Evolutionary conservation across 1,140 invertebrate species (phyloP), one percentile per base, ranked within the genome.

Genomic region (Harlomillsia oculata): DNA sequence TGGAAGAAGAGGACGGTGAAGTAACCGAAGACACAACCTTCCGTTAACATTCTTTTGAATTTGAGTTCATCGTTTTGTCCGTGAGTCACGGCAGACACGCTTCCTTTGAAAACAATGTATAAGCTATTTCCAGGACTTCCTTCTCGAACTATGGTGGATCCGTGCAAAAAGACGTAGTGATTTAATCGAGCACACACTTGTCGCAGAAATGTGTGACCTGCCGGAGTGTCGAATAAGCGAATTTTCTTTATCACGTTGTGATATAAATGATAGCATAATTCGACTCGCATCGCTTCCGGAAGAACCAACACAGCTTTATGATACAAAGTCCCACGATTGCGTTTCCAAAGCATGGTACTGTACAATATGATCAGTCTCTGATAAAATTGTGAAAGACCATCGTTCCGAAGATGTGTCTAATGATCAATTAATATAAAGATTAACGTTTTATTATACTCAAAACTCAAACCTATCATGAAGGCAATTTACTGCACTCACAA

Each of bases 401-500:
- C 53, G 34, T 56, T 56, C 18, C 48, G 23, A 18, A 61, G 46
- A 45, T 61, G 48, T 52, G 53, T 53, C 59, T 61, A 39, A 23
- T 28, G 6, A 20, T 26, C 14, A 32, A 29, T 29, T 3, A 29
- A 41, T 18, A 45, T 28, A 2, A 3, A 49, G 39, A 39, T 16
- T n/a, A 49, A 16, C 6, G 23, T 16, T 11, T 44, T 30, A 34
- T 20, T 8, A 14, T 3, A 46, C 25, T 32, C 16, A 4, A 43
- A 11, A 11, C 3, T 2, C 26, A 53, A 11, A n/a, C 26, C 4
- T 23, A 41, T 18, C 16, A 50, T 9, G 6, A 5, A 36, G 18
- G 48, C 18, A 39, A 28, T 28, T 29, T 25, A 41, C 14, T 3
- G 18, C 5, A 9, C 5, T 41, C 41, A 61, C 59, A 0, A 43